These are phyloP conservation scores for Pocillopora meandrina DNA, from an alignment of 92 coral and sea anemone genomes.

Conservation along the genomic window DNA sequence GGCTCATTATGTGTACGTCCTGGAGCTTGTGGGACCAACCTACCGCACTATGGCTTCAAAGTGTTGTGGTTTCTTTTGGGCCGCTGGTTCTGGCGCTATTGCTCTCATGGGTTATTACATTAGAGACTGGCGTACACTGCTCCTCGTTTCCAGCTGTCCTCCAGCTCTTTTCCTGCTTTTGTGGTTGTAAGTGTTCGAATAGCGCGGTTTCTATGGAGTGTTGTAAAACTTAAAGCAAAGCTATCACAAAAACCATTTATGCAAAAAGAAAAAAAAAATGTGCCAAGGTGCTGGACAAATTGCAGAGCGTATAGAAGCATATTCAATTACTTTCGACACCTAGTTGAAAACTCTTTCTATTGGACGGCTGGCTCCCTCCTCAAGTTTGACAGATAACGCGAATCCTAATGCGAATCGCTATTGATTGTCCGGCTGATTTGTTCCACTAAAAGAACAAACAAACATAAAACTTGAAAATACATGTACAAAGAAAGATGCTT, in stretches of 20 bases:
- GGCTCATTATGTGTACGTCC: conserved; percentile 64
- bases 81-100: conserved; percentile 30
- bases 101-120: conserved; percentile 58
- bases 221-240: not conserved
- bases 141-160: conserved; percentile 43
- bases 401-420: no score
- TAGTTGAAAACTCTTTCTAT: no score
- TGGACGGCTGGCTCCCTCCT: no score
- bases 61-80: conserved; percentile 36
- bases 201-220: not conserved
- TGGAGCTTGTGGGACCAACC: conserved; percentile 62
- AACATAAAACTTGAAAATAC: no score
- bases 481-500: no score
- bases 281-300: no score
- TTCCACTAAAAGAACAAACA: no score
- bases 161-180: conserved; percentile 38
- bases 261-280: no score
- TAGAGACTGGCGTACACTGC: conserved; percentile 62
- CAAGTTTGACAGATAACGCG: no score
- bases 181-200: conserved; percentile 44
- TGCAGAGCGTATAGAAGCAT: no score
- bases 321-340: no score
- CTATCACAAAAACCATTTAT: not conserved
- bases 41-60: conserved; percentile 53
- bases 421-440: no score